These are phyloP conservation scores for Epinephelus cyanopodus DNA, from an alignment of 2,113 vertebrate species.

Conservation along the genomic window DNA sequence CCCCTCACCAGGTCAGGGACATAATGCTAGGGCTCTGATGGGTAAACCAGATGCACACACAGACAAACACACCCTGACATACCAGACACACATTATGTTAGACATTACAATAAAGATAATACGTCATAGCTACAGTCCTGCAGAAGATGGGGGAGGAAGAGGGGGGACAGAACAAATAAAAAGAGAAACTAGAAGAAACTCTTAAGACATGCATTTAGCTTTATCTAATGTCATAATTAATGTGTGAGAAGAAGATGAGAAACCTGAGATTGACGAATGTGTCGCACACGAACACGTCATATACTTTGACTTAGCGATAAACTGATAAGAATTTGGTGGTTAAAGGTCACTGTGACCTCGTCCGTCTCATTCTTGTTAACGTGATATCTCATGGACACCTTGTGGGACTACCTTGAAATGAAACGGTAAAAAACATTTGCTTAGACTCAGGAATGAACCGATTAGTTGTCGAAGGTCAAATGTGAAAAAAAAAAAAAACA, in stretches of 20 bases:
- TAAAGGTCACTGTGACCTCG: no score
- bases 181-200: neutral
- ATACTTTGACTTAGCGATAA: no score
- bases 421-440: no score
- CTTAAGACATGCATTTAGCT: neutral
- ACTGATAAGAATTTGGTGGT: no score
- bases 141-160: slow-evolving; percentile 13
- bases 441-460: no score
- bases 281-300: no score
- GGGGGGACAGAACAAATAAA: slow-evolving; percentile 20
- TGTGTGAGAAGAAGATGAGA: neutral
- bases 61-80: slow-evolving; percentile 46
- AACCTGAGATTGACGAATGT: neutral
- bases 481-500: no score
- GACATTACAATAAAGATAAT: slow-evolving; percentile 21
- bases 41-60: slow-evolving; percentile 77
- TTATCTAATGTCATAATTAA: neutral
- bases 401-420: no score
- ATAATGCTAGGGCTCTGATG: slow-evolving; percentile 63
- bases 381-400: no score
- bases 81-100: slow-evolving; percentile 36
- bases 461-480: no score
- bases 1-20: slow-evolving; percentile 60
- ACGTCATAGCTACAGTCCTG: neutral
- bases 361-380: no score